These are phyloP conservation scores for Clarias pachynema DNA, from an alignment of 2,797 vertebrate genomes.

Conservation along the genomic window DNA sequence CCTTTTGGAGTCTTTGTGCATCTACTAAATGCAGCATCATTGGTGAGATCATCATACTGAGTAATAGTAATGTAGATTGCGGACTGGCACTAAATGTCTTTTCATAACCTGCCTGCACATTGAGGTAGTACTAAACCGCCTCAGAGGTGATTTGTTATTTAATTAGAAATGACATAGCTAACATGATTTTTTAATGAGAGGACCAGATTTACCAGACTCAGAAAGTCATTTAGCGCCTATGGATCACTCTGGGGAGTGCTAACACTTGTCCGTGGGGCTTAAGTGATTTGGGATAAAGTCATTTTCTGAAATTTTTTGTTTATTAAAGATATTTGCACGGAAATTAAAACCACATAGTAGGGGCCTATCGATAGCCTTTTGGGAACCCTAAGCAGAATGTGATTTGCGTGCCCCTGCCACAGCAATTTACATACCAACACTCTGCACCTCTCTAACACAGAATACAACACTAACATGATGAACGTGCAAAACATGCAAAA, in stretches of 20 bases:
- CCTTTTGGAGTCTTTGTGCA: conserved; percentile 75
- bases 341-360: conserved; percentile 46
- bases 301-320: conserved; percentile 67
- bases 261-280: conserved; percentile 64
- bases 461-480: background rate
- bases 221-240: conserved; percentile 65
- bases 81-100: conserved; percentile 72
- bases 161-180: conserved; percentile 87
- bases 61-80: conserved; percentile 73
- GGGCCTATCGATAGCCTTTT: background rate
- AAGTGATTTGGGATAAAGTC: conserved; percentile 65
- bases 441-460: background rate
- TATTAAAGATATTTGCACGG: conserved; percentile 40
- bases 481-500: background rate
- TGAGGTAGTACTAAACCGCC: conserved; percentile 77
- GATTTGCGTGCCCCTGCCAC: conserved; percentile 1
- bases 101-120: conserved; percentile 84
- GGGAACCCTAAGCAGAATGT: conserved; percentile 27
- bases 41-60: conserved; percentile 79
- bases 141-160: conserved; percentile 90
- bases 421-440: conserved; percentile 5
- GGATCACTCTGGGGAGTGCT: conserved; percentile 70
- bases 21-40: conserved; percentile 79
- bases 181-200: conserved; percentile 81
- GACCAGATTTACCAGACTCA: conserved; percentile 71